These are phyloP conservation scores for Lophius americanus DNA, from an alignment of 2,797 vertebrate species.

Conservation along the genomic window DNA sequence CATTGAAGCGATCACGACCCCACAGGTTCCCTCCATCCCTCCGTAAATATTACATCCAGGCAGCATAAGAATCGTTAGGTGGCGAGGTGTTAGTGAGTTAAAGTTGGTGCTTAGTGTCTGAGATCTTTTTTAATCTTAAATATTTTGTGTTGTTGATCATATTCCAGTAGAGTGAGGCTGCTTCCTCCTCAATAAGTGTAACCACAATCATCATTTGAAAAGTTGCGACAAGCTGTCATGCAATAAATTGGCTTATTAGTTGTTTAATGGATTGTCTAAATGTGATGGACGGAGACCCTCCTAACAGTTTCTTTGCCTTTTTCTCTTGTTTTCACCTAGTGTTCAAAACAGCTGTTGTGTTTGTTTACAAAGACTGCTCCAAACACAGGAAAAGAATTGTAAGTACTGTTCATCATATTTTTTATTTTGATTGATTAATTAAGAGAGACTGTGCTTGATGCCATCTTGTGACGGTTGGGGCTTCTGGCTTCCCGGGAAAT, in stretches of 20 bases:
- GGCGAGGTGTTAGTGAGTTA: constrained; percentile 14
- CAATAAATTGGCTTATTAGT: constrained; percentile 2
- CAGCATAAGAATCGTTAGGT: constrained; percentile 8
- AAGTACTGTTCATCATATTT: constrained; percentile 68
- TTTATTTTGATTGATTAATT: constrained; percentile 13
- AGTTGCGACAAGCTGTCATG: constrained; percentile 6
- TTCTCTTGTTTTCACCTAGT: constrained; percentile 74
- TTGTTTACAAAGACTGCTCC: constrained; percentile 94
- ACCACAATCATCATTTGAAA: constrained; percentile 23
- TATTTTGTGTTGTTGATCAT: not conserved
- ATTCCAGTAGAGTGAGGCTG: not conserved
- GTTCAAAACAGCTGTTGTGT: constrained; percentile 96
- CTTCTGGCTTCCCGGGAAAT: constrained; percentile 8
- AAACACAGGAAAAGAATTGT: constrained; percentile 97
- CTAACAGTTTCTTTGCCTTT: constrained; percentile 37
- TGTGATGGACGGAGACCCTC: not conserved
- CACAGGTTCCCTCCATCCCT: constrained; percentile 12
- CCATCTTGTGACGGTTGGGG: not conserved
- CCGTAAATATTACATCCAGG: constrained; percentile 59
- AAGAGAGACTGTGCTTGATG: not conserved
- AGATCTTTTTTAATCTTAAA: constrained; percentile 15
- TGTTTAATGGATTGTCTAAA: constrained; percentile 14
- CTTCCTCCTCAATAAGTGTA: constrained; percentile 3
- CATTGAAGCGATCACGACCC: constrained; percentile 20
- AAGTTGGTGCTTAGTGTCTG: constrained; percentile 19